These are phyloP conservation scores for Hylaea fasciaria DNA, from an alignment of 2,888 invertebrate species.

Conservation along the genomic window DNA sequence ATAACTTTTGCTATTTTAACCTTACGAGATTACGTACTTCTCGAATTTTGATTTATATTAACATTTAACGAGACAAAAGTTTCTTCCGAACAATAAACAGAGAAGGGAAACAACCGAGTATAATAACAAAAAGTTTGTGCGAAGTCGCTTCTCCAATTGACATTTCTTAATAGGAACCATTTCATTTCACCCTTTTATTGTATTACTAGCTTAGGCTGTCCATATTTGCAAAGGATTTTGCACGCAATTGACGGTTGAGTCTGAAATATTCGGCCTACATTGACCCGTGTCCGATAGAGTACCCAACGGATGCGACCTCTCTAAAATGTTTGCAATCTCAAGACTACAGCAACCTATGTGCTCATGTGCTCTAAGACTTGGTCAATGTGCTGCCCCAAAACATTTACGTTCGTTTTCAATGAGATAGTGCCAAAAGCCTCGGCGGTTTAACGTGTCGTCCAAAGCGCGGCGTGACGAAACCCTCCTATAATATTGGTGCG, in stretches of 20 bases:
- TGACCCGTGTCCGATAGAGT: no score
- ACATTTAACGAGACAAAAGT: slow-evolving; percentile 57
- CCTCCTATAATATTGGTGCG: no score
- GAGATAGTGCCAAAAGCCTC: no score
- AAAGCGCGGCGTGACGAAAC: no score
- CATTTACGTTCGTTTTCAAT: no score
- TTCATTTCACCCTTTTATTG: slow-evolving; percentile 39
- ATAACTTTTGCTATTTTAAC: slow-evolving; percentile 33
- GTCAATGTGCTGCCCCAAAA: no score
- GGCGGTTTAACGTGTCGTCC: no score
- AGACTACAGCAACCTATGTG: no score
- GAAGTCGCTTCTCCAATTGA: slow-evolving; percentile 45
- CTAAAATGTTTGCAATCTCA: no score
- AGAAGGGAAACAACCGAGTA: slow-evolving; percentile 48
- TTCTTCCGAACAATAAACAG: slow-evolving; percentile 50
- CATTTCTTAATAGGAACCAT: slow-evolving; percentile 46
- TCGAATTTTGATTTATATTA: slow-evolving; percentile 58
- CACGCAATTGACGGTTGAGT: background rate
- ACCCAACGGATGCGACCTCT: no score
- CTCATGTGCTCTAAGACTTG: no score
- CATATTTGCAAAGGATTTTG: background rate
- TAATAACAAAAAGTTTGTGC: slow-evolving; percentile 53
- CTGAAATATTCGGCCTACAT: no score
- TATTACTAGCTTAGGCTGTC: slow-evolving; percentile 2
- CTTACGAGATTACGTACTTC: slow-evolving; percentile 47